Conservation (phyloP, 2,888 invertebrate species). For the Mythimna vitellina region DNA sequence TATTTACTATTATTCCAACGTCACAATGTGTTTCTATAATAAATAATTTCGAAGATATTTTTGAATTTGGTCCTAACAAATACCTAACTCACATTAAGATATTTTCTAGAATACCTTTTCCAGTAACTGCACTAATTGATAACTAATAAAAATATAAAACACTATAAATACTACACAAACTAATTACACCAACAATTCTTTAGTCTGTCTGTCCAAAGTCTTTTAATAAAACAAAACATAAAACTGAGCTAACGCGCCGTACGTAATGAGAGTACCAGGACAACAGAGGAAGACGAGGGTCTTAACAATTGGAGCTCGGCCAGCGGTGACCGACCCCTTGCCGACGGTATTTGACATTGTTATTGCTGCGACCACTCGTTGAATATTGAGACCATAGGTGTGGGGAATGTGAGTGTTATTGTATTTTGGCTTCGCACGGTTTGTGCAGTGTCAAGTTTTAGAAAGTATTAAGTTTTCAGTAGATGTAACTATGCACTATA, state of each 20-base stretch:
- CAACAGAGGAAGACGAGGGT: constrained; percentile 57
- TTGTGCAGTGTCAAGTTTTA: no score
- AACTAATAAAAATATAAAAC: no score
- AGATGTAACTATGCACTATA: no score
- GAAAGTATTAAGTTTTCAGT: no score
- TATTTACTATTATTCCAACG: no score
- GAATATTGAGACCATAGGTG: constrained; percentile 39
- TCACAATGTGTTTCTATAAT: no score
- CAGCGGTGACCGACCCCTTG: constrained; percentile 59
- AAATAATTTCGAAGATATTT: no score
- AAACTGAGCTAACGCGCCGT: constrained; percentile 35
- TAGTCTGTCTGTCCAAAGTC: neutral
- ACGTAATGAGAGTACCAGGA: constrained; percentile 45
- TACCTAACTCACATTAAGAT: no score
- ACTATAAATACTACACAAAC: neutral
- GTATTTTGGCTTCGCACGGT: no score
- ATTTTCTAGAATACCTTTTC: no score
- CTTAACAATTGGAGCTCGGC: constrained; percentile 64
- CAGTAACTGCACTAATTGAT: no score
- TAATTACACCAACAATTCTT: neutral
- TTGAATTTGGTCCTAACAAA: no score
- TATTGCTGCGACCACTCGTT: constrained; percentile 48
- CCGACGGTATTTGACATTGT: constrained; percentile 50
- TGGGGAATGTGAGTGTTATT: constrained; percentile 9
- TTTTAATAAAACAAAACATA: constrained; percentile 13